Base-by-base conservation (phyloP, 2,797 vertebrate genomes). In the Cyprinodon diabolis region DNA sequence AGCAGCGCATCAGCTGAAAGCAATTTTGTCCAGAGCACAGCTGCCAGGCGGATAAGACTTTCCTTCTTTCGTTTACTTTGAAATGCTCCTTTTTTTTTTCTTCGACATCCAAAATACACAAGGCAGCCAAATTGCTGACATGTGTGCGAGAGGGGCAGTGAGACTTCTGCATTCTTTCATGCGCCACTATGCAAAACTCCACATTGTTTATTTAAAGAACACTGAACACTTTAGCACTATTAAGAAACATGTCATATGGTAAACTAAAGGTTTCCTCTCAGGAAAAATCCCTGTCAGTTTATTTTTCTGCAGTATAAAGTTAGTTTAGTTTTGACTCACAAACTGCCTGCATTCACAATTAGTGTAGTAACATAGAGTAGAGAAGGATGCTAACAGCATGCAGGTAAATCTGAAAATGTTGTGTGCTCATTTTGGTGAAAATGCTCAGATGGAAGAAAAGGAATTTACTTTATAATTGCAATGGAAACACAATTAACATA, bases 81-180 rank as follows among this genome's bases (percentile, higher is more conserved):
- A 97, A 97, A 97, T 96, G 96, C 95, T 96, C 95, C 95, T 95
- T 96, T 96, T 94, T 96, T 94, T 94, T 90, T 90, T 82, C 51
- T 56, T 45, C 88, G 82, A 95, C 95, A 95, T 97, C 96, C 95
- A 97, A 97, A 97, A 97, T 96, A 97, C 96, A 97, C 96, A 97
- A 96, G 95, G 96, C 95, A 92, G 96, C 95, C 96, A 97, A 97
- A 98, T 98, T 97, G 96, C 96, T 96, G 96, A 97, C 97, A 97
- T 97, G 94, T 98, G 97, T 97, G 96, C 85, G 92, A 94, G 92
- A 94, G 92, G 93, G 91, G 95, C 95, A 95, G 95, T 90, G 87
- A 93, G 95, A 94, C 90, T 93, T 95, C 95, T 95, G 94, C 96
- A 97, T 96, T 97, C 96, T 97, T 97, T 95, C 96, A 96, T 96